Percentiles rank a stretch among this genome's conserved stretches.
These are phyloP conservation scores for Microtus montanus DNA, from an alignment of 2,113 vertebrate species.

Conservation along the genomic window DNA sequence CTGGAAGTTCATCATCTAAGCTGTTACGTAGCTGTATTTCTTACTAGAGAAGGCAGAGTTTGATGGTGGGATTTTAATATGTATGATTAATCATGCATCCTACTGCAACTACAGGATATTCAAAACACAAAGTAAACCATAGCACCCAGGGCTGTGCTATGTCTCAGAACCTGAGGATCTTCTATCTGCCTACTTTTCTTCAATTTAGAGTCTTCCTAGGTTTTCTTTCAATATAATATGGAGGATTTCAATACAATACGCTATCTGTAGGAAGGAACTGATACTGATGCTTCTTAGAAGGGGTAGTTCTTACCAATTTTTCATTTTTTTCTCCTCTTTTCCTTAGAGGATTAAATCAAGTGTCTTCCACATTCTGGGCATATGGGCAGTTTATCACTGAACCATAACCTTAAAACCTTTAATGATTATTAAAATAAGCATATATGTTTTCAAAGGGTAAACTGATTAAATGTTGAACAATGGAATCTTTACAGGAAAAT, in stretches of 20 bases:
- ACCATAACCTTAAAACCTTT: background rate
- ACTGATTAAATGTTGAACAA: background rate
- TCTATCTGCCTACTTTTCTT: background rate
- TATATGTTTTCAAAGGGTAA: background rate
- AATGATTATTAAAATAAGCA: background rate
- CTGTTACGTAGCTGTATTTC: background rate
- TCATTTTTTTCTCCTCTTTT: background rate
- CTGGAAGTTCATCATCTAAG: background rate
- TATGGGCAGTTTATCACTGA: background rate
- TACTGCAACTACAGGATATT: background rate
- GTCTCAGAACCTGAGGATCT: background rate
- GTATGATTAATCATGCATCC: background rate
- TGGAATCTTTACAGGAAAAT: background rate
- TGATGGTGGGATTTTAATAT: background rate
- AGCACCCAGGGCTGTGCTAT: accelerated
- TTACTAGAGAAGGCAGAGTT: background rate
- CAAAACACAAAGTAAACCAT: background rate
- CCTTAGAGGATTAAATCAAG: background rate
- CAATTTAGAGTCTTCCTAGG: background rate
- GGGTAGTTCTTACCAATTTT: too few relatives aligned
- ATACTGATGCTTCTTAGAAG: background rate
- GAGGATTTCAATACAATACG: background rate
- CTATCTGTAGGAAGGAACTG: background rate
- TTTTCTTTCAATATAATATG: background rate
- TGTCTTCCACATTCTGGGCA: background rate